Evolutionary conservation across 2,888 invertebrate genomes (phyloP).

Genomic region (Cenopis cana): DNA sequence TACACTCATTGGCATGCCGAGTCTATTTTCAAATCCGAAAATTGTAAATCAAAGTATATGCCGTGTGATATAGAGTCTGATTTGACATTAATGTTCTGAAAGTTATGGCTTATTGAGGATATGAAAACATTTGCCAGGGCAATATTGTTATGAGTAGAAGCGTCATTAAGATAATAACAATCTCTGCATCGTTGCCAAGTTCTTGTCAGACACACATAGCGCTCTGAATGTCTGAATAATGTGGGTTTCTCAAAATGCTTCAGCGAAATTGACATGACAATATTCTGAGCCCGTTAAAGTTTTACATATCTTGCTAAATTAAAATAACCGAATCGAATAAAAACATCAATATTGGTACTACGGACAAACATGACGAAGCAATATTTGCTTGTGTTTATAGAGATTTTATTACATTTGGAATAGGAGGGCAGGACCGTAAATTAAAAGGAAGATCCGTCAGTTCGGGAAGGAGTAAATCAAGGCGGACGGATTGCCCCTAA

Average conservation of each 20-base stretch:
- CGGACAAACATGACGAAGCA: constrained; percentile 61
- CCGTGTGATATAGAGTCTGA: constrained; percentile 58
- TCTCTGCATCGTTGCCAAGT: constrained; percentile 75
- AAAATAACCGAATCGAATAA: neutral
- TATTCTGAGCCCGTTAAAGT: no score
- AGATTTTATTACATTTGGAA: constrained; percentile 78
- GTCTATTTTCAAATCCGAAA: constrained; percentile 49
- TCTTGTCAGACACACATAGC: constrained; percentile 36
- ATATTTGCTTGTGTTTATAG: constrained; percentile 82
- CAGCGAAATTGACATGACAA: constrained; percentile 16
- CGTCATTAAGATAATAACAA: constrained; percentile 79
- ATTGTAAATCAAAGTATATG: constrained; percentile 61
- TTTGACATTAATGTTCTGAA: constrained; percentile 68
- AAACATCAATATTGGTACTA: constrained; percentile 48
- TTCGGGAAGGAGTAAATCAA: constrained; percentile 85
- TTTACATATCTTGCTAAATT: neutral
- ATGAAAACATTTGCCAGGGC: constrained; percentile 72
- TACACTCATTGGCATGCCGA: constrained; percentile 45
- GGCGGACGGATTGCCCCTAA: constrained; percentile 84
- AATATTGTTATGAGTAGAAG: constrained; percentile 76
- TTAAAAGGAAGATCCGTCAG: constrained; percentile 84
- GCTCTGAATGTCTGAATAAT: constrained; percentile 29
- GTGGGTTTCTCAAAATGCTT: constrained; percentile 24
- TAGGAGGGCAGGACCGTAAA: constrained; percentile 81
- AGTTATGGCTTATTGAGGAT: constrained; percentile 71